These are phyloP conservation scores for Sphaerodactylus townsendi DNA, from an alignment of 2,113 vertebrate species.

Conservation along the genomic window DNA sequence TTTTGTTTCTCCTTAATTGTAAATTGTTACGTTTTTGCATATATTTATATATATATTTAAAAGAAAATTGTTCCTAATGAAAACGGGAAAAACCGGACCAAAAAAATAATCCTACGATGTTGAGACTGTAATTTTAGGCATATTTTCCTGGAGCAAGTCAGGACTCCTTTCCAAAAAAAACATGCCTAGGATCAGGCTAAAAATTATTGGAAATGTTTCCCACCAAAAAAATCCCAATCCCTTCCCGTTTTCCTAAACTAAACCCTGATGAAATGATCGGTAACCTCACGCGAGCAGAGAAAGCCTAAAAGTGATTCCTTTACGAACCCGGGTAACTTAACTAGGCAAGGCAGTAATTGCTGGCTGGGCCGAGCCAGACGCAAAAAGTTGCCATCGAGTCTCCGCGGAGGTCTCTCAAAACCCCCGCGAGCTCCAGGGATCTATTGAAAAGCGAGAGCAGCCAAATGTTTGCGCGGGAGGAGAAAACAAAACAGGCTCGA, in stretches of 20 bases:
- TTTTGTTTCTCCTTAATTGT: not conserved
- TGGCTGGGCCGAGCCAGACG: not conserved
- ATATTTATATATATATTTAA: too few relatives aligned
- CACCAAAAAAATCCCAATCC: fast-evolving
- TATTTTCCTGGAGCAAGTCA: not conserved
- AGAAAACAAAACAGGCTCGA: constrained; percentile 38
- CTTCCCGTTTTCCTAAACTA: too few relatives aligned
- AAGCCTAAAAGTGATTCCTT: not conserved
- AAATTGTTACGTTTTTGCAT: too few relatives aligned
- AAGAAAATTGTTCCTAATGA: not conserved
- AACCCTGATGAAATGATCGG: too few relatives aligned
- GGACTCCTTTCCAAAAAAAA: not conserved
- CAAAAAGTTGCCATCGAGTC: not conserved
- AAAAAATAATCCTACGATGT: not conserved
- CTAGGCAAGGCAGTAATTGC: not conserved
- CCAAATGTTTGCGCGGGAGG: constrained; percentile 51
- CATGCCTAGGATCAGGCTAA: not conserved
- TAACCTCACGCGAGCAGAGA: fast-evolving
- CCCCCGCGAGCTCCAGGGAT: not conserved
- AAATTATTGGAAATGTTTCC: not conserved
- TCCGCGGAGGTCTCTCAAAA: not conserved
- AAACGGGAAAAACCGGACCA: not conserved
- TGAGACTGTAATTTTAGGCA: not conserved
- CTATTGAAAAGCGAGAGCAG: constrained; percentile 51
- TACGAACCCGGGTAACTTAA: not conserved